Evolutionary conservation across 2,888 invertebrate genomes (phyloP).

Genomic region (Entomobrya proxima): DNA sequence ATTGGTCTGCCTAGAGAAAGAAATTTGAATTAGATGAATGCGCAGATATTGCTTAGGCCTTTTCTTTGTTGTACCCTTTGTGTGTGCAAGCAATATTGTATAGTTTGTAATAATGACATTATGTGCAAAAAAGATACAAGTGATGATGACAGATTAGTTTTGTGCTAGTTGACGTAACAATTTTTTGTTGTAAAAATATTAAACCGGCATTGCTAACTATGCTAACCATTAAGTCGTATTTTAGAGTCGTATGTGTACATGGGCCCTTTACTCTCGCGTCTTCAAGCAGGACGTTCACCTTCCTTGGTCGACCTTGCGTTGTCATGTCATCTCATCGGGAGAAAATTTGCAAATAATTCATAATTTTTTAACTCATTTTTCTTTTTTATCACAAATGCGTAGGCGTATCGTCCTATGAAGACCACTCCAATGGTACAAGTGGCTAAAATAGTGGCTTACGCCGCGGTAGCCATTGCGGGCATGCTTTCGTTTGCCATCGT

Average conservation of each 20-base stretch:
- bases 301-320: constrained; percentile 35
- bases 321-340: background rate
- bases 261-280: background rate
- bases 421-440: constrained; percentile 88
- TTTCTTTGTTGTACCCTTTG: background rate
- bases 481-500: constrained; percentile 78
- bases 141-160: constrained; percentile 27
- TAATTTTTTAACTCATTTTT: background rate
- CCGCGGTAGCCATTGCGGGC: constrained; percentile 88
- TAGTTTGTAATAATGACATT: too few relatives aligned
- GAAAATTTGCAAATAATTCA: background rate
- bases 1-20: background rate
- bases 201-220: too few relatives aligned
- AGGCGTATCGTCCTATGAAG: constrained; percentile 85
- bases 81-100: background rate
- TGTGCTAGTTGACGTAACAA: constrained; percentile 3
- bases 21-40: constrained; percentile 11
- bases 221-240: too few relatives aligned
- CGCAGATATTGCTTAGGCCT: background rate
- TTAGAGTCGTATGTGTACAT: too few relatives aligned
- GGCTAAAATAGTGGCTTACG: constrained; percentile 89
- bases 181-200: constrained; percentile 1
- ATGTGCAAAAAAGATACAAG: background rate
- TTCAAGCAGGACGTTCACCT: constrained; percentile 25
- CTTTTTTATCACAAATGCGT: constrained; percentile 69